Conservation (phyloP, 2,113 vertebrate genomes). For the Mobula hypostoma region DNA sequence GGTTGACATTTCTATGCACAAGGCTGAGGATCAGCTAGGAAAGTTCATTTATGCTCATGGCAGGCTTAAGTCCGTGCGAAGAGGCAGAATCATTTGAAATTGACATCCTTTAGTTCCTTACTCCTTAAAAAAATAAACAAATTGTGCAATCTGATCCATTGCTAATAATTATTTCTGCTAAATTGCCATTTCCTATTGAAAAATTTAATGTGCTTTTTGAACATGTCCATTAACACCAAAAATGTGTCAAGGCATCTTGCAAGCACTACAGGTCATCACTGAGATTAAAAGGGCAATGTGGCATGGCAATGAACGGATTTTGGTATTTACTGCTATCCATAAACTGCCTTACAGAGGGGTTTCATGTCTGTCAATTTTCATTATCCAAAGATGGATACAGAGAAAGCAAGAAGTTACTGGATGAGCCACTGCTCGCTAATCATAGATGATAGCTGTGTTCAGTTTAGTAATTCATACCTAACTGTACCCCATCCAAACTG, state of each 20-base stretch:
- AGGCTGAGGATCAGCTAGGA: no score
- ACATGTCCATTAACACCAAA: not conserved
- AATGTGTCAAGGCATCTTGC: not conserved
- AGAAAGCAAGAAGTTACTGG: not conserved
- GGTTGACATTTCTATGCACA: no score
- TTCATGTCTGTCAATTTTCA: not conserved
- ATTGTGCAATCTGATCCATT: no score
- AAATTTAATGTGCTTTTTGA: not conserved
- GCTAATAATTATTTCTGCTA: no score
- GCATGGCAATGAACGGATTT: not conserved
- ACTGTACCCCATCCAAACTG: not conserved
- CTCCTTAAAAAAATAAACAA: no score
- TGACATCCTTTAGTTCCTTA: no score
- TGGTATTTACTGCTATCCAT: not conserved
- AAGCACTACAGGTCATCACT: not conserved
- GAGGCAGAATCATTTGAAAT: no score
- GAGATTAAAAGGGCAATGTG: not conserved
- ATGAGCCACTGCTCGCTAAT: not conserved
- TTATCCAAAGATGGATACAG: not conserved
- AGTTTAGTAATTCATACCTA: not conserved
- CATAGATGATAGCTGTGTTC: not conserved
- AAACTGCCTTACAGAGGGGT: not conserved
- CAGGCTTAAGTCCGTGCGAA: no score
- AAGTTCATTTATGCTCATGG: no score
- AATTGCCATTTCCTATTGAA: not conserved